Base-by-base conservation (phyloP, 2,113 vertebrate genomes). In the Nyctereutes procyonoides region DNA sequence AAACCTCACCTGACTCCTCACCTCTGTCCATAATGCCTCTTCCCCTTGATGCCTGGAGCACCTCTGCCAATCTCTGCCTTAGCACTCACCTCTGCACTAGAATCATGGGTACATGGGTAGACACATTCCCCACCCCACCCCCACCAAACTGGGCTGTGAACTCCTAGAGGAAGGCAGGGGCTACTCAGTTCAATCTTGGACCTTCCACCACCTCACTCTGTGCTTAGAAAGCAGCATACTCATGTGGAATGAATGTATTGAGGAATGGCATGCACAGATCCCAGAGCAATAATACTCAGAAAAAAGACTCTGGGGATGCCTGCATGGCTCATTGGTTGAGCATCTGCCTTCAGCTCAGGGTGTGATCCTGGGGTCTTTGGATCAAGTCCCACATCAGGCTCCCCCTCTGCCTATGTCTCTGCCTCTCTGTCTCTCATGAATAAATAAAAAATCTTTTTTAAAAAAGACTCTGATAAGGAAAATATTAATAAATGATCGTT, bases 81-180 rank as follows among this genome's bases (percentile, higher is more conserved):
- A 6, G 14, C 55, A 12, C 10, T 35, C 5, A 22, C 48, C 32
- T 55, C 65, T 26, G 8, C 28, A 35, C 80, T 55, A 32, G 13
- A 22, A 1, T 10, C 24, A 62, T 3, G 6, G 16, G 9, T 30
- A 30, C 3, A 9, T 1, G 8, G 8, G 3, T 32, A 3, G 20
- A 26, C 6, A 38, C 51, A 2, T 48, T 28, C 24, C 20, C 32
- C 19, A 13, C 1, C 43, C 43, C 43, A 43, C 43, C 43, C 43
- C 43, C 43, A 43, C 43, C 43, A 43, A 43, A 7, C 43, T 7
- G 5, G 43, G 32, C 60, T 10, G 0, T 56, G 48, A 35, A 62
- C 48, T 82, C 58, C 28, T 77, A 35, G 4, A 4, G 5, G 1
- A 93, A 83, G 35, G 5, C 43, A 48, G 51, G 30, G 8, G 11